Evolutionary conservation across 2,888 invertebrate genomes (phyloP).

Genomic region (Rhingia rostrata): DNA sequence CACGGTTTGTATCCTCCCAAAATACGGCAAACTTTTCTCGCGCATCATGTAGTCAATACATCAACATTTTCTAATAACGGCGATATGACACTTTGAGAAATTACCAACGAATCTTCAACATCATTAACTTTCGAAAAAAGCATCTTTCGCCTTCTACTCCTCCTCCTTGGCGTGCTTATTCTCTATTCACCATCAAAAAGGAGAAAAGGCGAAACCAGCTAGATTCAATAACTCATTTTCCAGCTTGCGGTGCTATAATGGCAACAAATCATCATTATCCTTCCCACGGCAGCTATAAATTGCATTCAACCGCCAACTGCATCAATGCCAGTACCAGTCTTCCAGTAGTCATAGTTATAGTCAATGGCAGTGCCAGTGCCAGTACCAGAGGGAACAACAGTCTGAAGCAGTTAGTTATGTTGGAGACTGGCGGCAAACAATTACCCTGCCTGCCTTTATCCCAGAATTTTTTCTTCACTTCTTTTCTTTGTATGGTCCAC

Average conservation of each 20-base stretch:
- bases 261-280: constrained; percentile 71
- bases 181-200: too few relatives aligned
- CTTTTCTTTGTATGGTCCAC: background rate
- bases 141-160: background rate
- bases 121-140: constrained; percentile 25
- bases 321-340: background rate
- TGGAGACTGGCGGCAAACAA: constrained; percentile 13
- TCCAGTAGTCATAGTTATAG: too few relatives aligned
- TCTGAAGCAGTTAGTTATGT: constrained; percentile 22
- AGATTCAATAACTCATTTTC: constrained; percentile 63
- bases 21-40: background rate
- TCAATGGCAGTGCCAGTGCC: background rate
- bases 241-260: constrained; percentile 61
- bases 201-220: background rate
- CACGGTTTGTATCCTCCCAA: background rate
- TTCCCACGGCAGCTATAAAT: constrained; percentile 51
- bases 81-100: constrained; percentile 52
- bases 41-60: background rate
- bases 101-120: constrained; percentile 23
- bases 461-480: constrained; percentile 13
- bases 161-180: background rate
- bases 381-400: background rate
- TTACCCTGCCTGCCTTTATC: constrained; percentile 24
- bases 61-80: constrained; percentile 30
- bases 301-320: constrained; percentile 48